Evolutionary conservation across 2,113 vertebrate genomes (phyloP).

Genomic region (Haliaeetus leucogaster): DNA sequence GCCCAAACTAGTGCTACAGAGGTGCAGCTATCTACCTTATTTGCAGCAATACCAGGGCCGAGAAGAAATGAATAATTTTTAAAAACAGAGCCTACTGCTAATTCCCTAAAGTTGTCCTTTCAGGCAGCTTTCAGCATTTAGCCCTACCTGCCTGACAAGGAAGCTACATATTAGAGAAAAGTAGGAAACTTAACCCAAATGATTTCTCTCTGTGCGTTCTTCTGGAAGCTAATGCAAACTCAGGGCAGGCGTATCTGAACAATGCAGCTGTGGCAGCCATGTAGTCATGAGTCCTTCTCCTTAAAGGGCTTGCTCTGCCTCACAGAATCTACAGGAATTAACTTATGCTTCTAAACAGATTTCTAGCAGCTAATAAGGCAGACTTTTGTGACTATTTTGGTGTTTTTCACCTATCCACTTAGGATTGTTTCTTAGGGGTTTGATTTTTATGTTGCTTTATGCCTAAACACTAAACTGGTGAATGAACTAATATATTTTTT

Average conservation of each 20-base stretch:
- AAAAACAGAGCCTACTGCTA: background rate
- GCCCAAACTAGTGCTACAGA: background rate
- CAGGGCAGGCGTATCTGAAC: background rate
- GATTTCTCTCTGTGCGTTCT: background rate
- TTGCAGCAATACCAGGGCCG: rapidly evolving
- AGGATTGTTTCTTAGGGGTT: background rate
- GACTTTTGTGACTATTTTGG: background rate
- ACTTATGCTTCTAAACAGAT: background rate
- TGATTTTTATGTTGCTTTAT: background rate
- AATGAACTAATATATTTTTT: background rate
- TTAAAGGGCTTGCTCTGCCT: background rate
- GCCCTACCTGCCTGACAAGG: background rate
- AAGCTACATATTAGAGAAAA: background rate
- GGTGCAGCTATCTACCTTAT: background rate
- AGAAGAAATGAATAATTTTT: background rate
- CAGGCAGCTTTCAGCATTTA: background rate
- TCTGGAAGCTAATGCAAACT: background rate
- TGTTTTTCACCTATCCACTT: background rate
- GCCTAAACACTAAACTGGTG: background rate
- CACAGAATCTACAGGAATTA: background rate
- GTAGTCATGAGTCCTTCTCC: background rate
- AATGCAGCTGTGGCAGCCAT: background rate
- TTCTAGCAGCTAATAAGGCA: background rate
- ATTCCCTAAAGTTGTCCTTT: background rate
- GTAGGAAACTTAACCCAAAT: background rate